Percentiles rank a stretch among this genome's conserved stretches.
phyloP scores from a whole-genome alignment of 2,113 vertebrate genomes.

The Brachyhypopomus gauderio region DNA sequence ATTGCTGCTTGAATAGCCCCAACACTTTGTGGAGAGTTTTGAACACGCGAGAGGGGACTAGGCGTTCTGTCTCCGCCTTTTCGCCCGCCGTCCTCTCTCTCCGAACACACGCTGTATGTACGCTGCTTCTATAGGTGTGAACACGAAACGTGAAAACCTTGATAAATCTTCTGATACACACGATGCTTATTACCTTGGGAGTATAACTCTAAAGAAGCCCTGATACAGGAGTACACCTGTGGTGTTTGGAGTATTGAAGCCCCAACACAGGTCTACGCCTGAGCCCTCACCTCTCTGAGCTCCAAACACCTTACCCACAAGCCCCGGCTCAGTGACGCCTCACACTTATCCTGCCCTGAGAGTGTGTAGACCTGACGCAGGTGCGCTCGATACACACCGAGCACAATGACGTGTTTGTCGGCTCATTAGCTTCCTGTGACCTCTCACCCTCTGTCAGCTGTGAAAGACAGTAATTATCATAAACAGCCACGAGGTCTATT shows the following conservation, averaged over 20 bases:
- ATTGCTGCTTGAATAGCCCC: constrained; percentile 19
- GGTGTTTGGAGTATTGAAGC: neutral
- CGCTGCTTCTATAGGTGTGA: too few species aligned
- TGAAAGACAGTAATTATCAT: constrained; percentile 58
- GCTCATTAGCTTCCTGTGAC: constrained; percentile 55
- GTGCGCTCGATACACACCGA: neutral
- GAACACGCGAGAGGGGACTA: neutral
- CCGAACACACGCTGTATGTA: neutral
- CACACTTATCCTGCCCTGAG: too few species aligned
- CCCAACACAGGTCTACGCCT: neutral
- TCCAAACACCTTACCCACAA: neutral
- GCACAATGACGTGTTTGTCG: constrained; percentile 53
- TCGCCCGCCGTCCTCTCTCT: neutral
- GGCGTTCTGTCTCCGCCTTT: neutral
- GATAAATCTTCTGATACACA: neutral
- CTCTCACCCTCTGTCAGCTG: constrained; percentile 57
- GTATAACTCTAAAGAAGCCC: neutral
- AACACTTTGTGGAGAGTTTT: constrained; percentile 11
- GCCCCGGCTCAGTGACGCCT: too few species aligned
- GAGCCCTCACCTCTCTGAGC: neutral
- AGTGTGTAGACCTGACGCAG: too few species aligned
- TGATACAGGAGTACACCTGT: neutral
- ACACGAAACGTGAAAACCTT: neutral
- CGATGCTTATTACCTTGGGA: neutral
- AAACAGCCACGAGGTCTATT: constrained; percentile 51